Evolutionary conservation across 1,140 invertebrate genomes (phyloP).

Genomic region (Subanguina moxae): DNA sequence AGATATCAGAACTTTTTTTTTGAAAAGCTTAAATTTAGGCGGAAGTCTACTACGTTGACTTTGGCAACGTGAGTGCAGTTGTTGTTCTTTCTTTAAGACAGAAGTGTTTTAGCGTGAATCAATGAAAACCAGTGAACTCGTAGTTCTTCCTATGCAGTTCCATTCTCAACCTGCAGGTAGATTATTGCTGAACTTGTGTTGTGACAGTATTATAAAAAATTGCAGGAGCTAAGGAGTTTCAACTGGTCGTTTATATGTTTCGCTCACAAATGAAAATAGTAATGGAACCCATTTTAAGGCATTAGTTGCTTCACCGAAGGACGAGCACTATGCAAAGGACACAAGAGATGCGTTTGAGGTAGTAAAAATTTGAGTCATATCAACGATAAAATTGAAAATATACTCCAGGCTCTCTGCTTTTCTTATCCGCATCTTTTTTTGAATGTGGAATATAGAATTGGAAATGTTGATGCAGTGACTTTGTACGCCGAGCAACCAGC

Average conservation of each 20-base stretch:
- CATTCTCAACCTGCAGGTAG: conserved; percentile 70
- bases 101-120: conserved; percentile 61
- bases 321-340: conserved; percentile 64
- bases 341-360: conserved; percentile 30
- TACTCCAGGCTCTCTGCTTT: conserved; percentile 75
- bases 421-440: conserved; percentile 63
- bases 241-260: conserved; percentile 68
- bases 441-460: conserved; percentile 65
- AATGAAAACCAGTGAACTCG: conserved; percentile 61
- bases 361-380: too few relatives aligned
- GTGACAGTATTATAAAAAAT: too few relatives aligned
- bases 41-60: conserved; percentile 84
- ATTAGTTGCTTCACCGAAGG: conserved; percentile 71
- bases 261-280: not conserved
- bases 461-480: conserved; percentile 68
- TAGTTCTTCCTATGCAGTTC: conserved; percentile 72
- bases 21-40: too few relatives aligned
- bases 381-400: too few relatives aligned
- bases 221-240: conserved; percentile 73
- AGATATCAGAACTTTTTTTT: too few relatives aligned
- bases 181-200: too few relatives aligned
- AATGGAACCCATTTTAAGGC: not conserved
- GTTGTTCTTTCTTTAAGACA: conserved; percentile 10
- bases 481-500: conserved; percentile 60
- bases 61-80: conserved; percentile 72